Base-by-base conservation (phyloP, 1,140 invertebrate species). In the Nilaparvata lugens region DNA sequence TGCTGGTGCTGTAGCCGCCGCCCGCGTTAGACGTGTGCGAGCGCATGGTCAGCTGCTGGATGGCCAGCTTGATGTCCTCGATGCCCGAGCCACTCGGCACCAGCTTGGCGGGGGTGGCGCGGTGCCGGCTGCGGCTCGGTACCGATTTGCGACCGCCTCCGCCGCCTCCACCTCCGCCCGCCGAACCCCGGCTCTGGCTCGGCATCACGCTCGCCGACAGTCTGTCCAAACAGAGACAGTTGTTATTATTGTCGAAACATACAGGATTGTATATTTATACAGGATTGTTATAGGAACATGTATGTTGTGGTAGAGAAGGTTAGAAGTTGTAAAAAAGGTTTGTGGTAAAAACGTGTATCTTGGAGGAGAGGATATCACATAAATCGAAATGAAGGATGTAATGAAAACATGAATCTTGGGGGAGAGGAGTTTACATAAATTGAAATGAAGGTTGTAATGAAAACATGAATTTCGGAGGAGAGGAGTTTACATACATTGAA, bases 11-110 rank as follows among this genome's bases (percentile, higher is more conserved):
- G 67, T 77, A 77, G 40, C 64, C 73, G 16, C 76, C 77, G 40
- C 64, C 73, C 18, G 72, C 72, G 19, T 60, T 65, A 48, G 85
- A 88, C 18, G 88, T 89, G 67, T 90, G 83, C 13, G 89, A 92
- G 18, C 89, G 80, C 68, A 93, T 83, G 1, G 90, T 93, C 55
- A 93, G 75, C 73, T 92, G 89, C 67, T 92, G 90, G 62, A 94
- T 91, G 53, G 91, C 91, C 52, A 89, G 77, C 68, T 91, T 87
- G 64, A 94, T 93, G 71, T 93, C 91, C 68, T 93, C 89, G 45
- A 93, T 73, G 0, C 90, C 90, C 6, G 85, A 83, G 55, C 89
- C 84, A 35, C 86, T 88, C 2, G 87, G 86, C 18, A 85, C 83
- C 71, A 86, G 82, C 73, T 85, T 85, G 0, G 81, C 82, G 16